Evolutionary conservation across 1,140 invertebrate genomes (phyloP), one percentile per base, ranked within the genome.

Genomic region (Drosophila pseudoobscura): DNA sequence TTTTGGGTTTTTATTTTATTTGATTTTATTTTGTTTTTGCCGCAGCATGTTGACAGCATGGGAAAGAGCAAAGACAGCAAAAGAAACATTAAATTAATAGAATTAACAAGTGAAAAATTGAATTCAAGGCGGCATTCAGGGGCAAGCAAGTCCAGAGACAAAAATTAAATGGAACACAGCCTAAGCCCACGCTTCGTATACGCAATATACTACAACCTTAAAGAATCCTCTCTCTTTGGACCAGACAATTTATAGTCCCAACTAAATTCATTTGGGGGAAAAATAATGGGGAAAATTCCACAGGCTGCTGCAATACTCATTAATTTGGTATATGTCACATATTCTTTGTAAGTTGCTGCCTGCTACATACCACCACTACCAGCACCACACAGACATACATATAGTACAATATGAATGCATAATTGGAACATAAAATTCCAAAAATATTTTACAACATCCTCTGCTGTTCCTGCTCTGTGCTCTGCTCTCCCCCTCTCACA

Each of bases 361-460:
- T 41, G 17, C 57, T 31, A 49, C 39, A 46, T 13, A 5, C 11
- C 11, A 13, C 35, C 4, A 13, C 11, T 13, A 11, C 35, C 11
- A 39, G 24, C 5, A 35, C 24, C 45, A 20, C 22, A 43, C 56
- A 52, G 55, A 55, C 69, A 72, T 63, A 13, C 7, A 1, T 11
- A 54, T 8, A 43, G 31, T 44, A 44, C 31, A 65, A 75, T 76
- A 89, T 88, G 75, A 83, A 88, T 88, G 58, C 83, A 88, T 88
- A 87, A 88, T 83, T 83, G 75, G 78, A 83, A 79, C 83, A 88
- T 79, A 87, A 88, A 88, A 88, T 88, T 66, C 78, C 83, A 35
- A 83, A 83, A 83, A 88, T 88, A 88, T 88, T 89, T 88, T 68
- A 71, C 75, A 87, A 69, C 70, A 68, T 78, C 22, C 56, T 50